Evolutionary conservation across 2,888 invertebrate genomes (phyloP).

Genomic region (Dynastes tityus): DNA sequence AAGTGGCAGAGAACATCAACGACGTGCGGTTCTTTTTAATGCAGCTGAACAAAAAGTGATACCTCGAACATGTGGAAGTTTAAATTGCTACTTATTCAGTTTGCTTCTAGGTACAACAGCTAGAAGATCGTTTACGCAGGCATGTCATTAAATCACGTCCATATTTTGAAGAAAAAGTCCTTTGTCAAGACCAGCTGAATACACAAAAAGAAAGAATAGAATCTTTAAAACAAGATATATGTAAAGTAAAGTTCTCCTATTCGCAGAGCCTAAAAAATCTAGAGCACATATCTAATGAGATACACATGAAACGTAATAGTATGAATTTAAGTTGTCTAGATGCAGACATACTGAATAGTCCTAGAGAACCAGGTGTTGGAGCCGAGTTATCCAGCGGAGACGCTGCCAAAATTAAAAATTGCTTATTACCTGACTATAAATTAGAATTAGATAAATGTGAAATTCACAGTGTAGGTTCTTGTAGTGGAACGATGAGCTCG

Average conservation of each 20-base stretch:
- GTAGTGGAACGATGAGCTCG: slow-evolving; percentile 72
- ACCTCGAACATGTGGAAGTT: slow-evolving; percentile 8
- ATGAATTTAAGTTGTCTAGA: slow-evolving; percentile 58
- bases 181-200: slow-evolving; percentile 88
- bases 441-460: slow-evolving; percentile 76
- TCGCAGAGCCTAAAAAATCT: slow-evolving; percentile 86
- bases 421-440: slow-evolving; percentile 72
- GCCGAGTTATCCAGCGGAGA: slow-evolving; percentile 71
- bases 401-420: slow-evolving; percentile 13
- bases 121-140: slow-evolving; percentile 87
- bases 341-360: slow-evolving; percentile 72
- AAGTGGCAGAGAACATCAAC: slow-evolving; percentile 90
- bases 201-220: slow-evolving; percentile 90
- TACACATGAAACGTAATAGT: slow-evolving; percentile 81
- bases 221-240: slow-evolving; percentile 84
- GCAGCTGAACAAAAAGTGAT: slow-evolving; percentile 84
- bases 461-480: slow-evolving; percentile 72
- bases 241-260: slow-evolving; percentile 86
- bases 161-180: slow-evolving; percentile 92
- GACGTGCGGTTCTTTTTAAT: slow-evolving; percentile 85
- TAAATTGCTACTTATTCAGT: not conserved
- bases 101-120: slow-evolving; percentile 76
- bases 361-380: slow-evolving; percentile 79
- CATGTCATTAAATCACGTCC: slow-evolving; percentile 90
- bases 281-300: slow-evolving; percentile 94